Conservation (phyloP, 2,888 invertebrate genomes). For the Cantharis nigra region DNA sequence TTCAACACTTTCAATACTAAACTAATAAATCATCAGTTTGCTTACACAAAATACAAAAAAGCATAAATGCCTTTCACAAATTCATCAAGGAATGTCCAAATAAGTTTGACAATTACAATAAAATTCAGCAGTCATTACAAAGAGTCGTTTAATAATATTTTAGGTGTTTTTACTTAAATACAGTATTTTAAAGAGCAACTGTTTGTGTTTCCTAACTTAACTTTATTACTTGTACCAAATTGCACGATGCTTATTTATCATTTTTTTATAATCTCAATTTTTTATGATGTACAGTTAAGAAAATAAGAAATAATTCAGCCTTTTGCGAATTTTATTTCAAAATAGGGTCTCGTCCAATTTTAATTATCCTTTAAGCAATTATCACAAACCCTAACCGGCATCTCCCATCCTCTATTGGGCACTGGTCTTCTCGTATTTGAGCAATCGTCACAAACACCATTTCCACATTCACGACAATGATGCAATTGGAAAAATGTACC, state of each 20-base stretch:
- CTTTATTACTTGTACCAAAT: not conserved
- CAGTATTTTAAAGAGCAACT: not conserved
- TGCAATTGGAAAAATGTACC: constrained; percentile 60
- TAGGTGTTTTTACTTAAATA: not conserved
- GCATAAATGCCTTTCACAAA: not conserved
- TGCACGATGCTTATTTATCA: not conserved
- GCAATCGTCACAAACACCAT: constrained; percentile 68
- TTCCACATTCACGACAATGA: constrained; percentile 75
- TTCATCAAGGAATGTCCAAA: not conserved
- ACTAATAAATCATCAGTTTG: not conserved
- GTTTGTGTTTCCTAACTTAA: not conserved
- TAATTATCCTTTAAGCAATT: constrained; percentile 56
- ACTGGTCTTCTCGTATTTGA: constrained; percentile 67
- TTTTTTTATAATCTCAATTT: not conserved
- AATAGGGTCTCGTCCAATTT: not conserved
- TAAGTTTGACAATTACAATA: not conserved
- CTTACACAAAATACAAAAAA: not conserved
- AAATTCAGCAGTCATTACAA: not conserved
- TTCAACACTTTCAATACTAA: not conserved
- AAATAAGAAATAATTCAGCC: not conserved
- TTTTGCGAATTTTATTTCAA: not conserved
- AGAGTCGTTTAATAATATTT: not conserved
- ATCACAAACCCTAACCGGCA: constrained; percentile 76
- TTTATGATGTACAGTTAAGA: not conserved
- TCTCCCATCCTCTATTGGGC: constrained; percentile 73